phyloP scores from a whole-genome alignment of 1,140 invertebrate species.

The Panagrolaimus sp. region DNA sequence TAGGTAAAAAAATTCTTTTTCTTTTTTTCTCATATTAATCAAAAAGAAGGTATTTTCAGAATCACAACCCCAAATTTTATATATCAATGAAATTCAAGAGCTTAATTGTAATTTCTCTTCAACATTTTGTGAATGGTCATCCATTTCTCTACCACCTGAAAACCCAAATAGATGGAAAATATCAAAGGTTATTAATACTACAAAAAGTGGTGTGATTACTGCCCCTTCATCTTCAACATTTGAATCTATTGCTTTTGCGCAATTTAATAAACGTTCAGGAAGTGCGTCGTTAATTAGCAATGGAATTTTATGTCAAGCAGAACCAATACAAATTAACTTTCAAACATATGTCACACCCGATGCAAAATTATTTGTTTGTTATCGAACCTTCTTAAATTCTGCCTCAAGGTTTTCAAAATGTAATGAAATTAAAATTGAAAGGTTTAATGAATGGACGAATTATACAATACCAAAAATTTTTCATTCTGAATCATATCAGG shows the following conservation, averaged over 20 bases:
- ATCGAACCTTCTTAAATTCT: not conserved
- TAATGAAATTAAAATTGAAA: not conserved
- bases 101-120: no score
- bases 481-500: not conserved
- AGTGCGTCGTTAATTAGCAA: not conserved
- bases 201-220: not conserved
- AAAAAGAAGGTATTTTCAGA: no score
- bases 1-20: no score
- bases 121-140: not conserved
- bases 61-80: no score
- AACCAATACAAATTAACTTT: not conserved
- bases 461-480: not conserved
- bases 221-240: not conserved
- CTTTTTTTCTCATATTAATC: no score
- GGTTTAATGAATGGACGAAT: not conserved
- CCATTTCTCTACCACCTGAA: not conserved
- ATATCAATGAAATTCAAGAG: no score
- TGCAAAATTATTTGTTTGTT: constrained; percentile 9
- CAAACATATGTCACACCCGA: not conserved
- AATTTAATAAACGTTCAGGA: constrained; percentile 6
- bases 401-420: constrained; percentile 2
- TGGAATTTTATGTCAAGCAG: not conserved
- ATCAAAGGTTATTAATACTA: not conserved
- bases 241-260: not conserved
- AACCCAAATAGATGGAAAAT: constrained; percentile 14